phyloP scores from a whole-genome alignment of 35 echinoderm and acorn worm species.

The Apostichopus parvimensis region DNA sequence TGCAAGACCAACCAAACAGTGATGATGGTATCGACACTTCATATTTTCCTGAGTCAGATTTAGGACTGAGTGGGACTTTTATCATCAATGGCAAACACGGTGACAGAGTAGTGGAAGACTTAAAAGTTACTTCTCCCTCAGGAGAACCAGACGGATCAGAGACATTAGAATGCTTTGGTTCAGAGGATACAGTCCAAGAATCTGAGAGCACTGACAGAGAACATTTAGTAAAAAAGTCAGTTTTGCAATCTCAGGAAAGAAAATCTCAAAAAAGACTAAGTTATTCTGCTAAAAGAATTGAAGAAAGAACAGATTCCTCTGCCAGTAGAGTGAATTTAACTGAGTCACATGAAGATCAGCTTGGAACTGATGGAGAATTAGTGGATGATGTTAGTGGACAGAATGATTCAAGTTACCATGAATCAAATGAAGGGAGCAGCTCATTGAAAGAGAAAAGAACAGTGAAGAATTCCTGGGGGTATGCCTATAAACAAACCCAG shows the following conservation, averaged over 20 bases:
- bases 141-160: neutral
- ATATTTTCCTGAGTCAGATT: neutral
- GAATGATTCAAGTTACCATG: too few species aligned
- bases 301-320: neutral
- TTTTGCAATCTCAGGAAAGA: too few species aligned
- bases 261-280: neutral
- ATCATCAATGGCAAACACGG: conserved; percentile 25
- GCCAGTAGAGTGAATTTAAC: neutral
- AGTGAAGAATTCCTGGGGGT: too few species aligned
- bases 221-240: too few species aligned
- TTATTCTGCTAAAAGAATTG: neutral
- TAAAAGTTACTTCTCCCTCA: neutral
- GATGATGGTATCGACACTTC: too few species aligned
- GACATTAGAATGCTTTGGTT: neutral
- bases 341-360: too few species aligned
- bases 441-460: too few species aligned
- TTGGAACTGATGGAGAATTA: too few species aligned
- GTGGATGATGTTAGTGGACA: too few species aligned
- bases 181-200: neutral
- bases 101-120: conserved; percentile 17
- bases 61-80: conserved; percentile 44
- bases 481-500: neutral
- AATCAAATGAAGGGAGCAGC: too few species aligned
- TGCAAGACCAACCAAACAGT: neutral
- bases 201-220: neutral